These are phyloP conservation scores for Diabrotica balteata DNA, from an alignment of 2,888 invertebrate species.

Conservation along the genomic window DNA sequence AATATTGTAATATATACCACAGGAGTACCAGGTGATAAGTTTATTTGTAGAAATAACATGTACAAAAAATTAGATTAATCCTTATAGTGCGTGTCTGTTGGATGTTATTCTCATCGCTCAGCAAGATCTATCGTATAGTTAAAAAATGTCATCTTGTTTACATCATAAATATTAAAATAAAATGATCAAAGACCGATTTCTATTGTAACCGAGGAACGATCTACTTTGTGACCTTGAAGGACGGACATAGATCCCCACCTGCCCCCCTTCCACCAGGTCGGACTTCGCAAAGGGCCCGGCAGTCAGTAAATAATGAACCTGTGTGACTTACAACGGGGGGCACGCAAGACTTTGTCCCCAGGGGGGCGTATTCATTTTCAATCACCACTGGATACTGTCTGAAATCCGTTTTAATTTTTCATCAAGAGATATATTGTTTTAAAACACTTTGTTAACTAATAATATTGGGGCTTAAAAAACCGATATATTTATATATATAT, in stretches of 20 bases:
- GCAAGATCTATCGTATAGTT: too few species aligned
- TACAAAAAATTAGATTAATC: too few species aligned
- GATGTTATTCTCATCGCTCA: too few species aligned
- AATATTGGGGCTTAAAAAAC: slow-evolving; percentile 6
- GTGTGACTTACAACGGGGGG: slow-evolving; percentile 59
- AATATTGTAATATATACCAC: too few species aligned
- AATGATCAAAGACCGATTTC: slow-evolving; percentile 10
- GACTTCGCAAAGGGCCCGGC: slow-evolving; percentile 56
- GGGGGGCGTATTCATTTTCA: slow-evolving; percentile 61
- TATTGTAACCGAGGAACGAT: slow-evolving; percentile 32
- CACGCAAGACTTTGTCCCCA: slow-evolving; percentile 55
- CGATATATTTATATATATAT: background rate
- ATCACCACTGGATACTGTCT: slow-evolving; percentile 61
- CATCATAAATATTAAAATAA: slow-evolving; percentile 9
- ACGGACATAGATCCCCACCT: slow-evolving; percentile 35
- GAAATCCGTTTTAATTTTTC: slow-evolving; percentile 58
- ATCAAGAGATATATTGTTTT: slow-evolving; percentile 59
- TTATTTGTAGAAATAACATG: too few species aligned
- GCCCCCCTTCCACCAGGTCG: slow-evolving; percentile 35
- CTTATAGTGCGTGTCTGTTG: too few species aligned
- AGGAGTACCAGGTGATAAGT: too few species aligned
- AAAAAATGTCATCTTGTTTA: background rate
- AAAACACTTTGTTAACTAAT: slow-evolving; percentile 51
- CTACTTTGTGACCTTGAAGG: slow-evolving; percentile 48
- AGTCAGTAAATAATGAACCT: slow-evolving; percentile 58